Evolutionary conservation across 2,113 vertebrate species (phyloP).

Genomic region (Tautogolabrus adspersus): DNA sequence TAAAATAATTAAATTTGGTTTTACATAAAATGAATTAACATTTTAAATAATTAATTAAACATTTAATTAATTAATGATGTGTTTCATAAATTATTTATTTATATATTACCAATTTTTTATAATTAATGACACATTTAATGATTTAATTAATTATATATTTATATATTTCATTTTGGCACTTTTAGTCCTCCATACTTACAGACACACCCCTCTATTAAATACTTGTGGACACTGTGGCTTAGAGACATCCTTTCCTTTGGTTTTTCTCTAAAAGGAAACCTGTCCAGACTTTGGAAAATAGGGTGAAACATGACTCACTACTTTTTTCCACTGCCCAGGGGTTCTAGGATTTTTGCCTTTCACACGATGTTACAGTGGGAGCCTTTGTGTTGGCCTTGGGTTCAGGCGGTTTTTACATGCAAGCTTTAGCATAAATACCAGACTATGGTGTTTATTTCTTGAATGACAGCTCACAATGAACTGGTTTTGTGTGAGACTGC

Average conservation of each 20-base stretch:
- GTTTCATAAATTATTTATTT: no score
- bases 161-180: no score
- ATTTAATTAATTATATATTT: no score
- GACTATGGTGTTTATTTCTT: conserved; percentile 23
- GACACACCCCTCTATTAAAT: conserved; percentile 59
- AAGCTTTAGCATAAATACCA: conserved; percentile 47
- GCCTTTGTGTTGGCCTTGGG: conserved; percentile 59
- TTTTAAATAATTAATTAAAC: no score
- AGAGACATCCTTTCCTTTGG: conserved; percentile 61
- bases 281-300: conserved; percentile 66
- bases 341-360: conserved; percentile 57
- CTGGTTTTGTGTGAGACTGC: conserved; percentile 36
- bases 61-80: no score
- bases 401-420: conserved; percentile 31
- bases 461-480: conserved; percentile 9
- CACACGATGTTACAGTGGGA: conserved; percentile 61
- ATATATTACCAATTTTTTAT: no score
- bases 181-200: conserved; percentile 32
- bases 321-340: conserved; percentile 72
- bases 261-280: conserved; percentile 69
- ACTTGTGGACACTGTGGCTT: conserved; percentile 67
- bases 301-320: conserved; percentile 73
- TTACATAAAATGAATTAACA: no score
- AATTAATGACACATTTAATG: no score
- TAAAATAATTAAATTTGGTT: no score